Base-by-base conservation (phyloP, 2,113 vertebrate genomes). In the Myotis brandtii region DNA sequence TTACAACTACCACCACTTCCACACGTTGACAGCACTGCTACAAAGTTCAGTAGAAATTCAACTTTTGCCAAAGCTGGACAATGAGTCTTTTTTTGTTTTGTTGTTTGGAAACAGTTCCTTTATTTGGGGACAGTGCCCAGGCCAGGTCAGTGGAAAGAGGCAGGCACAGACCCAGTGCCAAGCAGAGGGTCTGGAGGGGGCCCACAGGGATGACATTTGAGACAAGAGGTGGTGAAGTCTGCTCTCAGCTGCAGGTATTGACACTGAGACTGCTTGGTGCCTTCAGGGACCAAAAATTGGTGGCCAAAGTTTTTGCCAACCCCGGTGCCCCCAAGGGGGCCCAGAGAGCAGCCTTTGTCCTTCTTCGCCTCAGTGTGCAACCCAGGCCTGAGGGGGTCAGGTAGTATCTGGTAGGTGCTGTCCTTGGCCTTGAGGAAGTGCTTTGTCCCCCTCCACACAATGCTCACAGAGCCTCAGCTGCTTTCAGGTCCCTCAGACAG, bases 401-500 rank as follows among this genome's bases (percentile, higher is more conserved):
- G 95, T 93, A 99, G 99, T 2, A 99, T 99, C 98, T 99, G 99
- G 97, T 99, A 99, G 97, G 95, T 98, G 98, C 98, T 99, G 98
- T 99, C 99, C 98, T 99, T 99, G 0, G 99, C 98, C 96, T 99
- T 99, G 97, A 99, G 98, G 98, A 99, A 99, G 73, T 99, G 99
- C 98, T 62, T 12, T 97, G 6, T 96, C 95, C 7, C 98, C 98
- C 59, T 94, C 90, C 20, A 99, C 97, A 48, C 99, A 99, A 6
- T 88, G 89, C 90, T 98, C 98, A 95, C 99, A 99, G 89, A 98
- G 98, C 73, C 98, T 94, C 95, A 98, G 88, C 11, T 96, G 94
- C 56, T 89, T 91, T 94, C 98, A 98, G 80, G 81, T 34, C 94
- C 98, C 96, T 96, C 92, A 75, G 97, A 66, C 56, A 56, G 85